phyloP scores from a whole-genome alignment of 1,140 invertebrate genomes.

The Drosophila orosa region DNA sequence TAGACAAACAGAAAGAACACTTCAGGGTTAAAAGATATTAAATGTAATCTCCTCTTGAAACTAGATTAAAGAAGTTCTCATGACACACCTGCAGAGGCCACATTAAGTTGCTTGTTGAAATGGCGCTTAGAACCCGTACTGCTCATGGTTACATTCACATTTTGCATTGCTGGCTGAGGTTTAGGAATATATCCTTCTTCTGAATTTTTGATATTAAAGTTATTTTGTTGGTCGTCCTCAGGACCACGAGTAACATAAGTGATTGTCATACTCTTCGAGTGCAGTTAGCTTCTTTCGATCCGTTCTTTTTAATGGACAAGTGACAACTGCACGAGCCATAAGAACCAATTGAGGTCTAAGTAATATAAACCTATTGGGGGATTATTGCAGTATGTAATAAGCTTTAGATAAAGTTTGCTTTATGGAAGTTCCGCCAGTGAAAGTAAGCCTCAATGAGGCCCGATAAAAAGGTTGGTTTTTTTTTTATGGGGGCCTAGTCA shows the following conservation, averaged over 20 bases:
- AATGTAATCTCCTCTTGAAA: not conserved
- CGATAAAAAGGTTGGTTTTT: not conserved
- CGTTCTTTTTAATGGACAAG: conserved; percentile 9
- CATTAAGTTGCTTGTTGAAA: conserved; percentile 34
- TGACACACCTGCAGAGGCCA: conserved; percentile 12
- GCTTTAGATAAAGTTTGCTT: conserved; percentile 8
- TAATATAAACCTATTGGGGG: not conserved
- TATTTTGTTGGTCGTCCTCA: not conserved
- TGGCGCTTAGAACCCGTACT: not conserved
- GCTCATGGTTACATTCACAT: not conserved
- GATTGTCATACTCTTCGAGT: conserved; percentile 17
- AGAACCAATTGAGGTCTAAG: conserved; percentile 21
- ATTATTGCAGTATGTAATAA: not conserved
- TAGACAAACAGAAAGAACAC: conserved; percentile 54
- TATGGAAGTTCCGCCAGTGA: conserved; percentile 13
- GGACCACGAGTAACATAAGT: conserved; percentile 5
- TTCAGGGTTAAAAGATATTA: not conserved
- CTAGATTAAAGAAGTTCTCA: accelerated
- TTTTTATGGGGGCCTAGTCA: not conserved
- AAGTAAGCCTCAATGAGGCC: conserved; percentile 21
- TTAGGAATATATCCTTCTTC: not conserved
- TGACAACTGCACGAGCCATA: conserved; percentile 1
- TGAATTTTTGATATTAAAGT: not conserved
- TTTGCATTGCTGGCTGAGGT: not conserved
- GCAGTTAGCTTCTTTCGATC: not conserved